Evolutionary conservation across 2,797 vertebrate species (phyloP), one percentile per base, ranked within the genome.

Genomic region (Sphenopsis melanotis): DNA sequence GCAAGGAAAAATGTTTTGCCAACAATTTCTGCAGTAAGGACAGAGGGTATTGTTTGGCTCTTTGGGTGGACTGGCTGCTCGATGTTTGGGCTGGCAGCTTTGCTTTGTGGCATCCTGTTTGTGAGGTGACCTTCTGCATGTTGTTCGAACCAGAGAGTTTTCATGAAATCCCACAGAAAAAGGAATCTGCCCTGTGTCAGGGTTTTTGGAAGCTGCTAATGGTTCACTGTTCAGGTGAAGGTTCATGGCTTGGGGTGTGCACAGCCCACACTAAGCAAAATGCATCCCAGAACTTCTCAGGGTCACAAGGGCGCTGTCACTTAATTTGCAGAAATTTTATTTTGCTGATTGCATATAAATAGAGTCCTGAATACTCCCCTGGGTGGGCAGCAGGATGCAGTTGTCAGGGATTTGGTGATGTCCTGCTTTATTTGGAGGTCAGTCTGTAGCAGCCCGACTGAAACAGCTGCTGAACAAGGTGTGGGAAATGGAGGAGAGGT

Each of bases 91-190:
- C 21, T 16, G 23, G 11, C 63, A 69, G 32, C 42, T 83, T 61
- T 49, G 11, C 20, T 91, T 78, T 15, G 44, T 63, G 50, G 6
- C 27, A 13, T 39, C 16, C 10, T 66, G 6, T 41, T 79, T 83
- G 44, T 63, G 65, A 9, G 4, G 3, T 72, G 72, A 74, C 39
- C 13, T 57, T 37, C 15, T 53, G 10, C 4, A 0, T 30, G 30
- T 22, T 71, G 42, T 52, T 57, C 37, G 42, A 52, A 34, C 32
- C 19, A 16, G 42, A 7, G 16, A 17, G 59, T 46, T 82, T 59
- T 69, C 10, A 4, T 0, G 0, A 27, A 14, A 53, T 41, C 30
- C 49, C 11, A 1, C 4, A n/a, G 77, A 59, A 17, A 36, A 18
- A 85, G 42, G 36, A 66, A 4, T 56, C 47, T 75, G 69, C 36